Base-by-base conservation (phyloP, 2,888 invertebrate species). In the Crocallis elinguaria region DNA sequence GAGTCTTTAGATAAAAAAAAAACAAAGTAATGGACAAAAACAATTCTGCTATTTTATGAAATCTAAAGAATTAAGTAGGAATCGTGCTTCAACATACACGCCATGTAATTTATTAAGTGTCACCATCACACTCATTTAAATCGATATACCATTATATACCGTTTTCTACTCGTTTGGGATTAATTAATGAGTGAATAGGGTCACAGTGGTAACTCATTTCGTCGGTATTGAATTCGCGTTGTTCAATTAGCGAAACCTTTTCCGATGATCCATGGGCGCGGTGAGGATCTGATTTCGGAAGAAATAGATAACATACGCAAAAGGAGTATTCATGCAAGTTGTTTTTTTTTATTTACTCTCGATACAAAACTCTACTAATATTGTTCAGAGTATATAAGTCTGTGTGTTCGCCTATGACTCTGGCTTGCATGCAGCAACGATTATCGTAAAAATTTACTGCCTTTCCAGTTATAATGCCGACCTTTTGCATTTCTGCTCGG, bases 171-270 rank as follows among this genome's bases (percentile, higher is more conserved):
- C 77, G 77, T 81, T 82, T 77, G 74, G 82, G 82, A 83, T 86
- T 88, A 37, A 88, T 88, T 86, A 88, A 83, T 81, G 79, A 79
- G 79, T 83, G 84, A 86, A 87, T 85, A 86, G 87, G 84, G 86
- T 78, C 81, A 74, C 72, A 64, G 60, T 77, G 43, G 82, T 82
- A 79, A 81, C 79, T 82, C 80, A 82, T 84, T 83, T 80, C 67
- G 71, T 76, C 67, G 67, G 74, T 77, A 84, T 85, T 80, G 79
- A 75, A 80, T 77, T 76, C 73, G 73, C 73, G 65, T 78, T 75
- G 81, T 79, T 79, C 78, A 79, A 78, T 82, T 67, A 72, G 60
- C 60, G 62, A 50, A 56, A 55, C 62, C 62, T 64, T 67, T 73
- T 65, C 66, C 65, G 64, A 51, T 60, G 62, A 66, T 64, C 69